Conservation (phyloP, 2,797 vertebrate genomes). For the Taeniopygia guttata region DNA sequence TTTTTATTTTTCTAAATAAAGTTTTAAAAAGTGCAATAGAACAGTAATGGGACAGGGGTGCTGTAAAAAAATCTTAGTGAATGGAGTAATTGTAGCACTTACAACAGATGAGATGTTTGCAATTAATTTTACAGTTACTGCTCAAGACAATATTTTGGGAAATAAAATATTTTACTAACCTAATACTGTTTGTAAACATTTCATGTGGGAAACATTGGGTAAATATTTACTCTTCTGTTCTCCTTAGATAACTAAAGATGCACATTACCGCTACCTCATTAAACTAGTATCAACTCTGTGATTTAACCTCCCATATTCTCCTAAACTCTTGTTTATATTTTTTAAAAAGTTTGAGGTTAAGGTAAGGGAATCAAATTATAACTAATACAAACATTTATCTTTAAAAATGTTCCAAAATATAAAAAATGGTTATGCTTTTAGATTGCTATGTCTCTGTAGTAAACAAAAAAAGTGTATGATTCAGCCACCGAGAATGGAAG, state of each 20-base stretch:
- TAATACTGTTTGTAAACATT: background rate
- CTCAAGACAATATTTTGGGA: conserved; percentile 6
- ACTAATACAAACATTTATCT: background rate
- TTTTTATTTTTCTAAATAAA: conserved; percentile 30
- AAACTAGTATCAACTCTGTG: background rate
- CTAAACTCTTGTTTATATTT: background rate
- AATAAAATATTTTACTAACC: conserved; percentile 31
- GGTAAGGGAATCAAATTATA: background rate
- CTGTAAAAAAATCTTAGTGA: conserved; percentile 6
- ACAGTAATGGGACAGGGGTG: conserved; percentile 6
- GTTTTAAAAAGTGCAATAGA: conserved; percentile 10
- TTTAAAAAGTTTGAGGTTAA: background rate
- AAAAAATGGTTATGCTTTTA: background rate
- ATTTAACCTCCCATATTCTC: background rate
- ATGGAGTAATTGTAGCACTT: background rate
- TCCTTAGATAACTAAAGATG: background rate
- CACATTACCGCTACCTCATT: background rate
- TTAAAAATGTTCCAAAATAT: background rate
- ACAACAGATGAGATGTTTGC: conserved; percentile 12
- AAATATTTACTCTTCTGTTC: background rate
- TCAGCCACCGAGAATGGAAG: background rate
- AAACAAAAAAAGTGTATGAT: background rate
- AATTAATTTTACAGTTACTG: conserved; percentile 29
- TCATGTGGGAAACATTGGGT: background rate
- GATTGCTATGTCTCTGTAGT: background rate